Evolutionary conservation across 2,113 vertebrate genomes (phyloP).

Genomic region (Paraplagusia blochii): DNA sequence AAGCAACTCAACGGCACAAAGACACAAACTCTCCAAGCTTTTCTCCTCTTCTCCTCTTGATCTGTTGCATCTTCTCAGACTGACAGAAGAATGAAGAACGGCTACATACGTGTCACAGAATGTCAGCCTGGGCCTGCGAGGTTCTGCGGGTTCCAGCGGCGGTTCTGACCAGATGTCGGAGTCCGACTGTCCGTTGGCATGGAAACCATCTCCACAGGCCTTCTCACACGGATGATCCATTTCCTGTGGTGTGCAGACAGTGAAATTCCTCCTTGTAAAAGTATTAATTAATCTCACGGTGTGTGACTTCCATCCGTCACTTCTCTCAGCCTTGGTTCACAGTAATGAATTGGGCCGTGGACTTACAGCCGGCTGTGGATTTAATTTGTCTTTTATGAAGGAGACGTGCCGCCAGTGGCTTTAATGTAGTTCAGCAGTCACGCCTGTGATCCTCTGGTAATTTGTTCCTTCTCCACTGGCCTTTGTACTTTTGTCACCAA

Average conservation of each 20-base stretch:
- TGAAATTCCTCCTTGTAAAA: not conserved
- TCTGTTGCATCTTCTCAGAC: too few species aligned
- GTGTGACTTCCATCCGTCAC: conserved; percentile 6
- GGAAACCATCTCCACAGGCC: conserved; percentile 73
- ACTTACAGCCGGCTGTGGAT: not conserved
- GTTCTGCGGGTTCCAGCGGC: conserved; percentile 79
- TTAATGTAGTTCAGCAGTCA: not conserved
- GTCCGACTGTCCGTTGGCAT: conserved; percentile 85
- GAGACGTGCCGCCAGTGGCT: not conserved
- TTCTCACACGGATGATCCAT: conserved; percentile 77
- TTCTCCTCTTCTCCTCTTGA: too few species aligned
- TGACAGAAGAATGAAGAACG: too few species aligned
- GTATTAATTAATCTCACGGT: not conserved
- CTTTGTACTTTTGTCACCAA: not conserved
- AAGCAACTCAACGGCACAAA: too few species aligned
- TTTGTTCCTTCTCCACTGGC: not conserved
- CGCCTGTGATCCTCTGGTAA: not conserved
- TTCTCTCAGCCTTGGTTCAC: conserved; percentile 6
- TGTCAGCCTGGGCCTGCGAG: conserved; percentile 85
- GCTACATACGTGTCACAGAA: conserved; percentile 90
- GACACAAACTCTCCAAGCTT: too few species aligned
- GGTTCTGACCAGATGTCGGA: conserved; percentile 83
- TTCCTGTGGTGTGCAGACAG: conserved; percentile 68
- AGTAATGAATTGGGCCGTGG: not conserved
- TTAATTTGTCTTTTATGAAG: not conserved